Conservation (phyloP, 1,140 invertebrate species). For the Dolichoris vasculosae region DNA sequence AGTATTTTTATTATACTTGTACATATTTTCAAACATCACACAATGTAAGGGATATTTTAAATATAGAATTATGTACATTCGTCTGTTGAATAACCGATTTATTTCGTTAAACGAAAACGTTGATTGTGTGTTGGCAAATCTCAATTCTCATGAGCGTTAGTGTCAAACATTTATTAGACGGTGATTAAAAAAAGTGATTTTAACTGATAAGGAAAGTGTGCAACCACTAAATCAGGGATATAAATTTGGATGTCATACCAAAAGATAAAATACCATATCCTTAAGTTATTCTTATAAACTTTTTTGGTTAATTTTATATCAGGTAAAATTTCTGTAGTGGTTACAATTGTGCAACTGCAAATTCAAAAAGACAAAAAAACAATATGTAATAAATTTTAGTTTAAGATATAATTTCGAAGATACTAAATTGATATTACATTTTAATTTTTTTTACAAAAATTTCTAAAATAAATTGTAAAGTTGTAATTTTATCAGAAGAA, state of each 20-base stretch:
- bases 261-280: not conserved
- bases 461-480: too few relatives aligned
- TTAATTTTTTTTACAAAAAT: too few relatives aligned
- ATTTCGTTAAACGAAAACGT: constrained; percentile 12
- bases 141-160: not conserved
- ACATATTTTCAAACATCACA: not conserved
- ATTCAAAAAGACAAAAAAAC: not conserved
- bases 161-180: constrained; percentile 6
- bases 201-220: not conserved
- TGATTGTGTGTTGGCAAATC: not conserved
- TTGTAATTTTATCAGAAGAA: not conserved
- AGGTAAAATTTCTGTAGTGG: not conserved
- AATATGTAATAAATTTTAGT: not conserved
- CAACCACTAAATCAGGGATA: not conserved
- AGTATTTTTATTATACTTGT: constrained; percentile 42
- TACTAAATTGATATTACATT: not conserved
- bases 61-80: not conserved
- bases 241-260: not conserved
- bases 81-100: not conserved
- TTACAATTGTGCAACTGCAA: not conserved
- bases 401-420: not conserved
- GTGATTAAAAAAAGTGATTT: not conserved
- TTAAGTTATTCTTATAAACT: not conserved
- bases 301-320: not conserved
- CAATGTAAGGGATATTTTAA: constrained; percentile 9